Percentiles rank a stretch among this genome's conserved stretches.
phyloP scores from a whole-genome alignment of 2,888 invertebrate genomes.

The Molorchus minor region DNA sequence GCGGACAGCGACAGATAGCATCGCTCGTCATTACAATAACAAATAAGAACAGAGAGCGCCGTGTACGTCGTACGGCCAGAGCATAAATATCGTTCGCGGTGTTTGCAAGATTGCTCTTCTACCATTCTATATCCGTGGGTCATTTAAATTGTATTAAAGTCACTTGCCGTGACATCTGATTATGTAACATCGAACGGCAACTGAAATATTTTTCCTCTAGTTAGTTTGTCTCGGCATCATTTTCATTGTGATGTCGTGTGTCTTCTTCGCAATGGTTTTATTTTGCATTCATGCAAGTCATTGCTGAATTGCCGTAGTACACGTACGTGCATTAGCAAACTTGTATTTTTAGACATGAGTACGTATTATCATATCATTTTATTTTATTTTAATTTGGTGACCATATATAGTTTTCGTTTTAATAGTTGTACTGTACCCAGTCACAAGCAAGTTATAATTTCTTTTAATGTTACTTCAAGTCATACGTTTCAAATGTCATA shows the following conservation, averaged over 20 bases:
- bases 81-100: conserved; percentile 53
- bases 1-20: conserved; percentile 59
- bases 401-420: too few relatives aligned
- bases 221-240: conserved; percentile 29
- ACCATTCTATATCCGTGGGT: conserved; percentile 24
- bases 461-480: too few relatives aligned
- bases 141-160: conserved; percentile 31
- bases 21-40: conserved; percentile 63
- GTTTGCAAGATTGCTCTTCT: conserved; percentile 31
- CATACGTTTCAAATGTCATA: too few relatives aligned
- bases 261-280: conserved; percentile 2
- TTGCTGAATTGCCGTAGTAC: too few relatives aligned
- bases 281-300: too few relatives aligned
- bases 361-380: too few relatives aligned
- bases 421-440: too few relatives aligned
- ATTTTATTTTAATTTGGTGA: too few relatives aligned
- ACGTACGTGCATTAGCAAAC: too few relatives aligned
- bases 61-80: conserved; percentile 54
- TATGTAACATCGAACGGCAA: conserved; percentile 29
- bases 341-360: too few relatives aligned
- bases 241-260: conserved; percentile 22
- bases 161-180: conserved; percentile 31
- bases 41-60: conserved; percentile 61
- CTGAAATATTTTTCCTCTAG: conserved; percentile 33
- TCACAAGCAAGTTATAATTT: too few relatives aligned